Evolutionary conservation across 2,797 vertebrate genomes (phyloP).

Genomic region (Malacoraja senta): DNA sequence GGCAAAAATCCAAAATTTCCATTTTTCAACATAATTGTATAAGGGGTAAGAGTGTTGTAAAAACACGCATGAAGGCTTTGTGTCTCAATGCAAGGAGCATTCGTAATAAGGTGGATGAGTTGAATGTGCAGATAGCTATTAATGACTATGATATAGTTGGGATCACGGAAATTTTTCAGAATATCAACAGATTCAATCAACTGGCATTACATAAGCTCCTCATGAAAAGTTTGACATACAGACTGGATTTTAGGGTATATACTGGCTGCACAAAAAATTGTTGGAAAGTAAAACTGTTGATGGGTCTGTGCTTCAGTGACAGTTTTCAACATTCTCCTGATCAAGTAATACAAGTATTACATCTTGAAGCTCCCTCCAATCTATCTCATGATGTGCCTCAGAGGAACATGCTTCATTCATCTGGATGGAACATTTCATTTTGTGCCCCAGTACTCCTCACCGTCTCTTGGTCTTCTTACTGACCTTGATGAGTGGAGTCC

Average conservation of each 20-base stretch:
- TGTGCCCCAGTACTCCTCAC: too few species aligned
- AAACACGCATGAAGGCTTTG: too few species aligned
- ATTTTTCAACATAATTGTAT: too few species aligned
- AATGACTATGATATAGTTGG: too few species aligned
- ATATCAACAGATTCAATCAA: not conserved
- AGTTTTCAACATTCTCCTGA: not conserved
- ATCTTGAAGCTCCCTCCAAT: not conserved
- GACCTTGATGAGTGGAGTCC: conserved; percentile 95
- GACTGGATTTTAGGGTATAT: not conserved
- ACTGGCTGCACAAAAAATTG: not conserved
- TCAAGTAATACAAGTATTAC: not conserved
- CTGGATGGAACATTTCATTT: not conserved
- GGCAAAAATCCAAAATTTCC: too few species aligned
- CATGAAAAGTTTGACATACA: not conserved
- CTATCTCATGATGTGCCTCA: not conserved
- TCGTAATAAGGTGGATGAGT: too few species aligned
- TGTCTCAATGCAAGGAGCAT: too few species aligned
- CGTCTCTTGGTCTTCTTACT: conserved; percentile 26
- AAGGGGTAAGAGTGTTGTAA: too few species aligned
- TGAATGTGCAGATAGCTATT: too few species aligned
- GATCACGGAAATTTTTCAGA: too few species aligned
- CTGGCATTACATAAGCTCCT: not conserved
- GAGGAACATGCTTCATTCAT: not conserved
- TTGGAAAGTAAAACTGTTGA: not conserved
- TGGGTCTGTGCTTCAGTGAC: too few species aligned